These are phyloP conservation scores for Cephalopachus bancanus DNA, from an alignment of 2,797 vertebrate genomes.

Conservation along the genomic window DNA sequence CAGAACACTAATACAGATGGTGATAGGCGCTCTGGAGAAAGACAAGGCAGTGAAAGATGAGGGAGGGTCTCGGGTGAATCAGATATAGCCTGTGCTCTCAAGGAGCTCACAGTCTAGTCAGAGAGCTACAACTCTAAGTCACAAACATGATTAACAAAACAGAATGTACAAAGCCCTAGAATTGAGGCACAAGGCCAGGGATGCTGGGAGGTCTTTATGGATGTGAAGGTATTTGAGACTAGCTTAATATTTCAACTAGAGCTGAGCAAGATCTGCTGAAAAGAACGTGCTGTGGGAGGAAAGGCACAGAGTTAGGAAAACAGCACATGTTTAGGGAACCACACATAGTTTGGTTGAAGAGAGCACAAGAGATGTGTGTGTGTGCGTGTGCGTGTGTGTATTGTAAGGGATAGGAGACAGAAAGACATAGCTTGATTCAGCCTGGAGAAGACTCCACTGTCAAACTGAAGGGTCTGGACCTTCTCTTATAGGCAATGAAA, in stretches of 20 bases:
- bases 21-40: constrained; percentile 29
- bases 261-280: constrained; percentile 20
- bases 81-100: not conserved
- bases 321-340: constrained; percentile 10
- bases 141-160: constrained; percentile 7
- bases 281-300: not conserved
- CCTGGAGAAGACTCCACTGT: constrained; percentile 46
- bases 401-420: constrained; percentile 17
- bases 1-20: not conserved
- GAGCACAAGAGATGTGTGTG: not conserved
- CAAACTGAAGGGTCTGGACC: constrained; percentile 46
- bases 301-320: constrained; percentile 54
- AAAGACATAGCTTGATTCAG: constrained; percentile 24
- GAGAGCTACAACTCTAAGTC: not conserved
- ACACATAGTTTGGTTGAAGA: not conserved
- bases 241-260: constrained; percentile 8
- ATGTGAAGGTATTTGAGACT: not conserved
- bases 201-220: not conserved
- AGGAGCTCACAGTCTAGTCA: not conserved
- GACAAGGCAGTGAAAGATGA: constrained; percentile 7
- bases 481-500: constrained; percentile 63
- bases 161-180: not conserved
- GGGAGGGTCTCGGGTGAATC: not conserved
- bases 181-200: not conserved
- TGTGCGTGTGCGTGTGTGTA: not conserved